phyloP scores from a whole-genome alignment of 2,797 vertebrate genomes.

The Melanotaenia trifasciata region DNA sequence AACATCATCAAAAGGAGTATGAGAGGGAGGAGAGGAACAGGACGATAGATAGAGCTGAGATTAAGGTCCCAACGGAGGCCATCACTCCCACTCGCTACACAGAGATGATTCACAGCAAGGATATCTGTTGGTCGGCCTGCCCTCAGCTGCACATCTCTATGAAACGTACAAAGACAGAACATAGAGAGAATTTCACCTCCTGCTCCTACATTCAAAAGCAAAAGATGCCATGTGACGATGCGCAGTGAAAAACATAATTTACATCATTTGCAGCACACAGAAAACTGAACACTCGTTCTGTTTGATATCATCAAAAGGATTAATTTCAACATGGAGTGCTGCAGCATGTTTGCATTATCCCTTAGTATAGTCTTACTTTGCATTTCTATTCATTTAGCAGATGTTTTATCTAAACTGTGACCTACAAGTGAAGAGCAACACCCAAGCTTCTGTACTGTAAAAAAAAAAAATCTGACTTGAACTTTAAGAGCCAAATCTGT shows the following conservation, averaged over 20 bases:
- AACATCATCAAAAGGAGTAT: conserved; percentile 67
- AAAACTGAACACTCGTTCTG: conserved; percentile 9
- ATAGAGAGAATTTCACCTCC: conserved; percentile 33
- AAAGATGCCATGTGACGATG: conserved; percentile 14
- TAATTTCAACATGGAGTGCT: background rate
- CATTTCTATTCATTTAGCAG: background rate
- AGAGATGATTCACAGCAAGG: conserved; percentile 65
- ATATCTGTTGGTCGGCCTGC: conserved; percentile 40
- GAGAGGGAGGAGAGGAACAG: conserved; percentile 47
- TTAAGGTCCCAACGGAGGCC: conserved; percentile 64
- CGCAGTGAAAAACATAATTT: conserved; percentile 31
- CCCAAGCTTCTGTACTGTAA: background rate
- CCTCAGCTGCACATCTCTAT: conserved; percentile 37
- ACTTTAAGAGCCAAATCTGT: background rate
- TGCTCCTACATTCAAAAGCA: conserved; percentile 37
- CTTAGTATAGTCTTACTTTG: background rate
- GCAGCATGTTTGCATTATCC: background rate
- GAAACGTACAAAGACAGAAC: conserved; percentile 25
- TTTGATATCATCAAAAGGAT: conserved; percentile 1
- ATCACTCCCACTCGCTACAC: conserved; percentile 63
- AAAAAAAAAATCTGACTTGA: background rate
- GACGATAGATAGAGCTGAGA: conserved; percentile 64
- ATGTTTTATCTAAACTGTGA: background rate
- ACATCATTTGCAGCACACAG: conserved; percentile 5
- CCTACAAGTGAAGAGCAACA: background rate